phyloP scores from a whole-genome alignment of 1,140 invertebrate genomes.

The Habropoda laboriosa region DNA sequence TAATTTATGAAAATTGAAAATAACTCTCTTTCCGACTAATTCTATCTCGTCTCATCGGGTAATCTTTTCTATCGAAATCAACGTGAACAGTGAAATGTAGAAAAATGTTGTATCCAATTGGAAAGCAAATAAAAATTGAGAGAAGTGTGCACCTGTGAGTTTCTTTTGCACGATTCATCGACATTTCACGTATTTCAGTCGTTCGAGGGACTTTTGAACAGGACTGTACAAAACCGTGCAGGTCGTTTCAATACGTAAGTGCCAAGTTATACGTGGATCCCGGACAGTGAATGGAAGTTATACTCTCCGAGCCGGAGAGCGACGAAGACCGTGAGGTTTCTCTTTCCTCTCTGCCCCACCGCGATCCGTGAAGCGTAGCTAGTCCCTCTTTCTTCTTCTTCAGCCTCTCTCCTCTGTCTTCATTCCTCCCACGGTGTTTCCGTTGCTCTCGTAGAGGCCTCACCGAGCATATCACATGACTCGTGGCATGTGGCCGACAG shows the following conservation, averaged over 20 bases:
- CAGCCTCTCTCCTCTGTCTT: not conserved
- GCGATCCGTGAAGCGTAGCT: slow-evolving; percentile 25
- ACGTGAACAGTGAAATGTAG: too few relatives aligned
- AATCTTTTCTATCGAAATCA: too few relatives aligned
- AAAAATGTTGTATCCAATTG: too few relatives aligned
- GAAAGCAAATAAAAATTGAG: too few relatives aligned
- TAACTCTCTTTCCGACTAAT: too few relatives aligned
- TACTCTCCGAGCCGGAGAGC: too few relatives aligned
- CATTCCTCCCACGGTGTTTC: slow-evolving; percentile 11
- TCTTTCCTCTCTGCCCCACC: slow-evolving; percentile 43
- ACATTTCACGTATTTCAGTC: too few relatives aligned
- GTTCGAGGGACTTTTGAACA: too few relatives aligned
- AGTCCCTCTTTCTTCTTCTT: slow-evolving; percentile 33
- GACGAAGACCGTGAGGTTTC: slow-evolving; percentile 43
- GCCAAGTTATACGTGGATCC: slow-evolving; percentile 48
- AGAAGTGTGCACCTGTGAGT: too few relatives aligned
- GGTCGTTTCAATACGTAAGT: slow-evolving; percentile 50
- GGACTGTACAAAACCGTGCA: slow-evolving; percentile 48
- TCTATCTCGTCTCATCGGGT: too few relatives aligned
- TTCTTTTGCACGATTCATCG: too few relatives aligned
- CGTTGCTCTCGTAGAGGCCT: slow-evolving; percentile 46
- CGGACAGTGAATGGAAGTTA: too few relatives aligned
- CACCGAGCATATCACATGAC: slow-evolving; percentile 47
- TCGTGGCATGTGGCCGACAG: slow-evolving; percentile 57
- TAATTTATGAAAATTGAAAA: not conserved